Evolutionary conservation across 1,140 invertebrate species (phyloP).

Genomic region (Drosophila lini): DNA sequence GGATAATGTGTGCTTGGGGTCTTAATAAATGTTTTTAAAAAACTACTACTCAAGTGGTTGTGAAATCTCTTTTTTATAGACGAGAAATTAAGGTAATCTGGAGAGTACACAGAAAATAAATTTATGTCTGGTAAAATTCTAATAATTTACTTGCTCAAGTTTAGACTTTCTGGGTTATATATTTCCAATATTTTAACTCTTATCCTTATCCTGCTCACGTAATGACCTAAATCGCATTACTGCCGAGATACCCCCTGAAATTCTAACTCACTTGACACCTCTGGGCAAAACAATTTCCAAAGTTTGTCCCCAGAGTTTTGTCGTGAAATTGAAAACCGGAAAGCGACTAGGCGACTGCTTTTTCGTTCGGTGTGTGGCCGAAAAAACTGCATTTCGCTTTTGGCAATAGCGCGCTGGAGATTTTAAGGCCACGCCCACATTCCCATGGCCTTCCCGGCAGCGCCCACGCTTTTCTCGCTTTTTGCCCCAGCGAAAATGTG

Average conservation of each 20-base stretch:
- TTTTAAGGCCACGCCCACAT: conserved; percentile 29
- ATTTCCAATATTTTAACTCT: background rate
- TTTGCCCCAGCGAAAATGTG: conserved; percentile 17
- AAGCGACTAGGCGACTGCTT: conserved; percentile 22
- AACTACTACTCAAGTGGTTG: background rate
- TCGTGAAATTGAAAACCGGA: conserved; percentile 48
- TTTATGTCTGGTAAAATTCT: background rate
- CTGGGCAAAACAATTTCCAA: conserved; percentile 26
- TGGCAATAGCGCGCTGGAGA: conserved; percentile 40
- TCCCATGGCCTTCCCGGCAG: conserved; percentile 15
- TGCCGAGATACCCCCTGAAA: conserved; percentile 16
- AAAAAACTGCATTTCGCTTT: conserved; percentile 45
- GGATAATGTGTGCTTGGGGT: background rate
- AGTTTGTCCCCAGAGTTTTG: conserved; percentile 35
- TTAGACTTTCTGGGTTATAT: background rate
- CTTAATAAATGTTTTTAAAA: background rate
- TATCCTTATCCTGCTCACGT: background rate
- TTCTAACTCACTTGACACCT: conserved; percentile 21
- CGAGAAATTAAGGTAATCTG: background rate
- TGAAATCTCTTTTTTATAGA: background rate
- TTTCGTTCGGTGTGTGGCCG: conserved; percentile 30
- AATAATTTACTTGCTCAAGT: background rate
- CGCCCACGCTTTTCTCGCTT: conserved; percentile 12
- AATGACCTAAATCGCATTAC: conserved; percentile 15
- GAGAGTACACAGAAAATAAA: background rate